Evolutionary conservation across 2,888 invertebrate species (phyloP).

Genomic region (Sthenelais limicola): DNA sequence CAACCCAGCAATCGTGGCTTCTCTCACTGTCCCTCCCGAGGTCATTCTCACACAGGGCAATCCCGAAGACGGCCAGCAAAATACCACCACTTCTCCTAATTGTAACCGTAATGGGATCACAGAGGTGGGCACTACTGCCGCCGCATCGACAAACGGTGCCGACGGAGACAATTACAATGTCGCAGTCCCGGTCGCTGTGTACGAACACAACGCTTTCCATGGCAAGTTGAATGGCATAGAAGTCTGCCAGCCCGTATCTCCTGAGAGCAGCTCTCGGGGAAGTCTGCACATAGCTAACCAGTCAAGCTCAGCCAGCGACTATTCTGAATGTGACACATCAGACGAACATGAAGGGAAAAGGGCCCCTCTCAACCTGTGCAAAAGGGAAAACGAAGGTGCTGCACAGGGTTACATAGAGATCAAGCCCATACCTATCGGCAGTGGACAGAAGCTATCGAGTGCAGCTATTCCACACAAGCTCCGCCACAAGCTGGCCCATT

Average conservation of each 20-base stretch:
- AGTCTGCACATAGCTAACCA: conserved; percentile 16
- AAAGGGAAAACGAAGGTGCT: conserved; percentile 23
- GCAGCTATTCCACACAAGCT: conserved; percentile 40
- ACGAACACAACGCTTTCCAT: not conserved
- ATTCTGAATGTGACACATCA: conserved; percentile 17
- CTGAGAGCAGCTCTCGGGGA: too few species aligned
- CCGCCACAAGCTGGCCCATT: conserved; percentile 43
- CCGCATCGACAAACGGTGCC: not conserved
- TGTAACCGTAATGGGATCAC: too few species aligned
- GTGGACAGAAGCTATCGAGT: not conserved
- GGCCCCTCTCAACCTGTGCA: conserved; percentile 18
- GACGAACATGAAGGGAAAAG: not conserved
- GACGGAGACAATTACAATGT: not conserved
- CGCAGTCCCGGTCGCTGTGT: not conserved
- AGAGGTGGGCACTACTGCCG: too few species aligned
- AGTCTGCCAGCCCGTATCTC: too few species aligned
- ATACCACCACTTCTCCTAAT: too few species aligned
- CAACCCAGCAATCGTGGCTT: conserved; percentile 10
- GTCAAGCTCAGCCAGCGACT: conserved; percentile 8
- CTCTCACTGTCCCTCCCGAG: not conserved
- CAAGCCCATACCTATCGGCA: not conserved
- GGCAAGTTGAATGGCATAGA: not conserved
- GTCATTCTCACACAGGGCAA: too few species aligned
- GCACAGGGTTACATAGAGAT: conserved; percentile 32
- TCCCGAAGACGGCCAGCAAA: too few species aligned